phyloP scores from a whole-genome alignment of 1,140 invertebrate genomes.

The Littorina saxatilis region DNA sequence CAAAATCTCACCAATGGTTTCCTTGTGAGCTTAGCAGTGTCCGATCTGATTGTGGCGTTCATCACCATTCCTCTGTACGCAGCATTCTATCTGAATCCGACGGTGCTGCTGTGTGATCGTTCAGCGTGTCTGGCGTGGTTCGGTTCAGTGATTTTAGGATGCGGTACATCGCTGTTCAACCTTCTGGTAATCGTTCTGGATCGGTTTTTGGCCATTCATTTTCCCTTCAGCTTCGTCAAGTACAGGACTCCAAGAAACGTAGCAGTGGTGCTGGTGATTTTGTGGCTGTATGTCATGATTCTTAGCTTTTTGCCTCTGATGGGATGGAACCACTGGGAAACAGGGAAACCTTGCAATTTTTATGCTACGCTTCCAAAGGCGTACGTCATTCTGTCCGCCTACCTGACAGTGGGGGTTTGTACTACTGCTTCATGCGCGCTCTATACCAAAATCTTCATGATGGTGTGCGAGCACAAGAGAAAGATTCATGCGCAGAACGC shows the following conservation, averaged over 20 bases:
- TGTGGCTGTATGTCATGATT: slow-evolving; percentile 49
- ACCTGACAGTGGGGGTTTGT: slow-evolving; percentile 40
- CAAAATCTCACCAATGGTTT: slow-evolving; percentile 47
- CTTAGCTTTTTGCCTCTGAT: slow-evolving; percentile 41
- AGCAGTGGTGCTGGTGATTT: slow-evolving; percentile 28
- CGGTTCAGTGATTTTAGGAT: slow-evolving; percentile 42
- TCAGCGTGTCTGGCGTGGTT: slow-evolving; percentile 47
- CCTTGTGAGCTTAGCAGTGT: slow-evolving; percentile 45
- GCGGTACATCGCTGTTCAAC: slow-evolving; percentile 50
- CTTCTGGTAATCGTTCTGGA: slow-evolving; percentile 51
- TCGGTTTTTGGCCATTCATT: slow-evolving; percentile 49
- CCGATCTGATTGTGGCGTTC: slow-evolving; percentile 48
- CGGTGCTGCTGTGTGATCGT: slow-evolving; percentile 32
- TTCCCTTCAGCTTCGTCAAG: slow-evolving; percentile 44
- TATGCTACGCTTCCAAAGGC: slow-evolving; percentile 45
- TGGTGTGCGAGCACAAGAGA: slow-evolving; percentile 23
- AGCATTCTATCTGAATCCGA: slow-evolving; percentile 40
- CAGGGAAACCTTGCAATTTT: slow-evolving; percentile 40
- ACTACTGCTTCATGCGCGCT: slow-evolving; percentile 31
- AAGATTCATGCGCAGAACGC: slow-evolving; percentile 7
- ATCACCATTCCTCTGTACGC: slow-evolving; percentile 48
- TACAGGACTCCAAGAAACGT: slow-evolving; percentile 41
- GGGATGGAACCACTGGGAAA: slow-evolving; percentile 48
- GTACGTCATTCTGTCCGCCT: slow-evolving; percentile 35
- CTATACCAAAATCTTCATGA: slow-evolving; percentile 48